Evolutionary conservation across 2,888 invertebrate genomes (phyloP).

Genomic region (Theretra japonica): DNA sequence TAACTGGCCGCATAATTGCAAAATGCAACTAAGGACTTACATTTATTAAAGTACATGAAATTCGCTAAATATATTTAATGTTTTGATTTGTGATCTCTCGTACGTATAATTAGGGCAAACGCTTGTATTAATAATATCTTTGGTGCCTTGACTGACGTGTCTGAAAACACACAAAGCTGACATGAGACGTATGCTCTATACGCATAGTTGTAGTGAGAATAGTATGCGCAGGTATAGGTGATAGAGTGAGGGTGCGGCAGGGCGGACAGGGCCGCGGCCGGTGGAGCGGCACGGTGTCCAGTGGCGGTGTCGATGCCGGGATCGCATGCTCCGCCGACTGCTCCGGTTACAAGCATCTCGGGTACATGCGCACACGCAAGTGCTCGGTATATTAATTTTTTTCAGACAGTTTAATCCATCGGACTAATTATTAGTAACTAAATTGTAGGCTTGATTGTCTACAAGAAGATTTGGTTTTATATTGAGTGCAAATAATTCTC

Average conservation of each 20-base stretch:
- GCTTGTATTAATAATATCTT: too few species aligned
- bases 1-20: too few species aligned
- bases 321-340: conserved; percentile 53
- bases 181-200: background rate
- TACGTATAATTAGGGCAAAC: too few species aligned
- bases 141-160: too few species aligned
- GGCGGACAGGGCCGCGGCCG: conserved; percentile 39
- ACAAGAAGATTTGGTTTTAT: too few species aligned
- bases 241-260: conserved; percentile 33
- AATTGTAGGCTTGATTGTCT: too few species aligned
- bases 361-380: conserved; percentile 14
- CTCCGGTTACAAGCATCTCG: conserved; percentile 42
- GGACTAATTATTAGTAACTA: too few species aligned
- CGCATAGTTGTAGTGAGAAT: background rate
- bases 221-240: conserved; percentile 1
- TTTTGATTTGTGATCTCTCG: too few species aligned
- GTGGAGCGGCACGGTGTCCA: conserved; percentile 58
- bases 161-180: background rate
- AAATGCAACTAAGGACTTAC: too few species aligned
- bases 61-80: too few species aligned
- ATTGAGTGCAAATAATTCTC: too few species aligned
- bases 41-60: too few species aligned
- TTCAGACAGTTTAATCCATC: background rate
- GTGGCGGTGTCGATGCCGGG: conserved; percentile 51
- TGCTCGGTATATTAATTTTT: background rate